Conservation (phyloP, 2,113 vertebrate genomes). For the Chloroceryle aenea region DNA sequence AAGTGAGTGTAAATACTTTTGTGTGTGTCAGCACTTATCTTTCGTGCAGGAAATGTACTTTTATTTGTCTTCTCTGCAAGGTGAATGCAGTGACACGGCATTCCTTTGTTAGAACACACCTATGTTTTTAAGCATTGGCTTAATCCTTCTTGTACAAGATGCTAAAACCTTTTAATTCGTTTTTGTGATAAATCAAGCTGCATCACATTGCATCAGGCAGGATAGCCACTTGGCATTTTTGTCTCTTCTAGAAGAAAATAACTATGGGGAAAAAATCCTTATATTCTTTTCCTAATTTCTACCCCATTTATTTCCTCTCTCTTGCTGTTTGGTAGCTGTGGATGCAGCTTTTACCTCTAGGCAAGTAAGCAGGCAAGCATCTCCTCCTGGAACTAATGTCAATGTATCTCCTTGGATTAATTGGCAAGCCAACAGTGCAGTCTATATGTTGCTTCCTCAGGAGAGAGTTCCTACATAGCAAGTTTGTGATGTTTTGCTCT, state of each 20-base stretch:
- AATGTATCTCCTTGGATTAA: constrained; percentile 69
- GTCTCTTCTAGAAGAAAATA: constrained; percentile 14
- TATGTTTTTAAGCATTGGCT: background rate
- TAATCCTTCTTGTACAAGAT: background rate
- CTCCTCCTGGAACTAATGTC: constrained; percentile 73
- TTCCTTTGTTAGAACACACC: background rate
- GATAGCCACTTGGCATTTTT: background rate
- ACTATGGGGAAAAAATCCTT: background rate
- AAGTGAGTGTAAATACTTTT: background rate
- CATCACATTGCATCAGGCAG: background rate
- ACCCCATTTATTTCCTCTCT: constrained; percentile 50
- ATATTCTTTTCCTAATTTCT: background rate
- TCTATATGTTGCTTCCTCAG: constrained; percentile 24
- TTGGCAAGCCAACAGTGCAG: constrained; percentile 70
- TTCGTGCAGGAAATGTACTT: background rate
- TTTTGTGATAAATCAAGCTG: background rate
- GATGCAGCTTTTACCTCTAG: constrained; percentile 64
- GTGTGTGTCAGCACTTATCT: background rate
- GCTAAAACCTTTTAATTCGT: background rate
- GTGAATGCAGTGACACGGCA: background rate
- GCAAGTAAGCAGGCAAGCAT: constrained; percentile 65
- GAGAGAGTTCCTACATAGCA: constrained; percentile 57
- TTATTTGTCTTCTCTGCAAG: background rate
- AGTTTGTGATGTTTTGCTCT: constrained; percentile 9
- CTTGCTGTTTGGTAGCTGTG: constrained; percentile 40